Evolutionary conservation across 2,113 vertebrate species (phyloP).

Genomic region (Ptilonorhynchus violaceus): DNA sequence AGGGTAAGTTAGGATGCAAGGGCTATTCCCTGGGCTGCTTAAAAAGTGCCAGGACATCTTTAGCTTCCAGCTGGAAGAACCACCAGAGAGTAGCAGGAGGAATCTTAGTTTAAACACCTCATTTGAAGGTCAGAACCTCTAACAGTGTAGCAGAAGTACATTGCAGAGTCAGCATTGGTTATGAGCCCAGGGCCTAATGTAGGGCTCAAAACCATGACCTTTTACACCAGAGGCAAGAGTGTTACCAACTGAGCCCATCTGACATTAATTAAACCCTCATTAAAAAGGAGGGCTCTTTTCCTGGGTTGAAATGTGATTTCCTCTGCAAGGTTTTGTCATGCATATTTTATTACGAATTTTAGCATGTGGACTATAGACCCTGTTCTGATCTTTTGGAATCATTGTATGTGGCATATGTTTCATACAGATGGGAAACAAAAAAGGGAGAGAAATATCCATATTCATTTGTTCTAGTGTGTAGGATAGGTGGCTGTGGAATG

Average conservation of each 20-base stretch:
- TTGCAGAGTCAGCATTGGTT: constrained; percentile 66
- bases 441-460: constrained; percentile 40
- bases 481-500: constrained; percentile 1
- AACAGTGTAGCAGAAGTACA: constrained; percentile 9
- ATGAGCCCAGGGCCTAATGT: constrained; percentile 44
- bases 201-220: constrained; percentile 60
- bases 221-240: constrained; percentile 58
- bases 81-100: constrained; percentile 42
- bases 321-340: constrained; percentile 47
- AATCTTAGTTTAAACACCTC: constrained; percentile 55
- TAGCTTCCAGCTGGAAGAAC: constrained; percentile 58
- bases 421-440: constrained; percentile 59
- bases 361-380: constrained; percentile 49
- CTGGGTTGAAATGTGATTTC: constrained; percentile 37
- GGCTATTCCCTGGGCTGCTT: constrained; percentile 45
- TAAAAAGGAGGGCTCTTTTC: constrained; percentile 49
- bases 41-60: constrained; percentile 51
- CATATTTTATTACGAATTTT: constrained; percentile 52
- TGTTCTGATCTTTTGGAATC: constrained; percentile 55
- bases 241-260: constrained; percentile 58
- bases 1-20: constrained; percentile 15
- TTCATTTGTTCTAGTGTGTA: constrained; percentile 32
- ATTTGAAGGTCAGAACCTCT: constrained; percentile 63
- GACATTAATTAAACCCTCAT: constrained; percentile 68
- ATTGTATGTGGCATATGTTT: constrained; percentile 46